Base-by-base conservation (phyloP, 2,888 invertebrate species). In the Clunio marinus region DNA sequence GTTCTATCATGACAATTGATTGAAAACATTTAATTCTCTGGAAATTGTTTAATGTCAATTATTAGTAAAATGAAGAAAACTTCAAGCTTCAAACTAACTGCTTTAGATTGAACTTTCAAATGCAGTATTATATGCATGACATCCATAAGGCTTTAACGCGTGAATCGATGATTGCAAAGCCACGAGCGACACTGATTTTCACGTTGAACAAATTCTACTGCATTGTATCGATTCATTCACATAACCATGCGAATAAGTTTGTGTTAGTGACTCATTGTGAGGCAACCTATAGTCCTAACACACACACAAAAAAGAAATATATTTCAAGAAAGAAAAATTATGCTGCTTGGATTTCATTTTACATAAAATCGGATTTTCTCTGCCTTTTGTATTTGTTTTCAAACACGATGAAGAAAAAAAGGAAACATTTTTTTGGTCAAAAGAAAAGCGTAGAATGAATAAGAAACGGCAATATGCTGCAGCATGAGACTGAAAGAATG, bases 141-240 rank as follows among this genome's bases (percentile, higher is more conserved):
- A 32, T 32, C 13, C 35, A 32, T 32, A 13, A 32, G 35, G 35
- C 13, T n/a, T n/a, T n/a, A n/a, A n/a, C n/a, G n/a, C n/a, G n/a
- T n/a, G n/a, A n/a, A n/a, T n/a, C n/a, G n/a, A n/a, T n/a, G n/a
- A n/a, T n/a, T n/a, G n/a, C n/a, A n/a, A n/a, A n/a, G n/a, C n/a
- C n/a, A n/a, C n/a, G 35, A 8, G 22, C 51, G 51, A 20, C 51
- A 51, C 51, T 17, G 51, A 8, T 41, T 22, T 17, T 22, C 51
- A 20, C 22, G 51, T 51, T 51, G 35, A 32, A 41, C n/a, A 15
- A 41, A 41, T 41, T 41, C 15, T 10, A 17, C 51, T 51, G 51
- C 51, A 51, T 51, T 51, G 51, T 51, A 51, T 51, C 51, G 51
- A 51, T 51, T 51, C 51, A 51, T 51, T 32, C 35, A 51, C 51